Evolutionary conservation across 2,888 invertebrate species (phyloP).

Genomic region (Stomorhina lunata): DNA sequence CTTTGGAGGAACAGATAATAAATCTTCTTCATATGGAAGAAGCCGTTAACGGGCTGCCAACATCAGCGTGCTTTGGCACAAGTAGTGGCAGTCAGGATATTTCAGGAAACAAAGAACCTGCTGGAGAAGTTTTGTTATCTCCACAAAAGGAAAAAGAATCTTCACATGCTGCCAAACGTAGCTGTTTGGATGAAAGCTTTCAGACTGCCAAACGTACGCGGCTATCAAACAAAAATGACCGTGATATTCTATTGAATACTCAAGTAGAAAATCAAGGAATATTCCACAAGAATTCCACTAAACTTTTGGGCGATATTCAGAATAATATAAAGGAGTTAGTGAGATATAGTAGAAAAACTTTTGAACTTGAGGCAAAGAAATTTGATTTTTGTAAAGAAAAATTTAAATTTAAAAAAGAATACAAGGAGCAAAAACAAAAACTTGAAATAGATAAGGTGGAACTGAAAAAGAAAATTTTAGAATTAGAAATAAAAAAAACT

Average conservation of each 20-base stretch:
- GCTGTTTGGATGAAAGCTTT: constrained; percentile 2
- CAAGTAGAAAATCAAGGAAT: constrained; percentile 18
- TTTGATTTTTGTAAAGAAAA: not conserved
- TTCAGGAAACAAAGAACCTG: not conserved
- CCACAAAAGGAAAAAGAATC: constrained; percentile 15
- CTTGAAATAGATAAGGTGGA: constrained; percentile 29
- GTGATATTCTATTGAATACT: constrained; percentile 15
- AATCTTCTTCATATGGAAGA: not conserved
- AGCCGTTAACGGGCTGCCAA: too few species aligned
- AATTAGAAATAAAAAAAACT: constrained; percentile 29
- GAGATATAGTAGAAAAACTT: constrained; percentile 15
- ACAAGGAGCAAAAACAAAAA: constrained; percentile 36
- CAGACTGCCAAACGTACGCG: not conserved
- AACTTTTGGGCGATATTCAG: constrained; percentile 1
- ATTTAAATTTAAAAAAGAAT: constrained; percentile 20
- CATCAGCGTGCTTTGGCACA: not conserved
- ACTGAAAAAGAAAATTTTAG: constrained; percentile 44
- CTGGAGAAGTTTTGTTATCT: not conserved
- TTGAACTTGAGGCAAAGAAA: constrained; percentile 21
- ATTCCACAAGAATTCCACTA: not conserved
- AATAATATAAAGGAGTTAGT: constrained; percentile 34
- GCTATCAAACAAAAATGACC: constrained; percentile 1
- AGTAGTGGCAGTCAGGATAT: not conserved
- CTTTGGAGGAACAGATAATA: not conserved
- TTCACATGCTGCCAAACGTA: not conserved